Base-by-base conservation (phyloP, 2,888 invertebrate genomes). In the Pomacea canaliculata region DNA sequence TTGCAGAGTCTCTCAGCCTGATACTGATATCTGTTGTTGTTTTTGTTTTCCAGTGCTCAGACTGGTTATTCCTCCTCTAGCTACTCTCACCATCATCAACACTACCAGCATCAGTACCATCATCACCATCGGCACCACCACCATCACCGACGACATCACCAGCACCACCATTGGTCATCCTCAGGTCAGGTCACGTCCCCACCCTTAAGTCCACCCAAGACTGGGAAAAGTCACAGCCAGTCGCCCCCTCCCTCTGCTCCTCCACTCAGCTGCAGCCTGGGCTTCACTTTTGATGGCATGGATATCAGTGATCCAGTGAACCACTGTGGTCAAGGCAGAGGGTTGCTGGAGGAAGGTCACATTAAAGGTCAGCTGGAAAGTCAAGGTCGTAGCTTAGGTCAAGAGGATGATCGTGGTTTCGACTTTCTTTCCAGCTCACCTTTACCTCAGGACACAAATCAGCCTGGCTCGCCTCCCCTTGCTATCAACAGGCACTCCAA, bases 381-480 rank as follows among this genome's bases (percentile, higher is more conserved):
- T 48, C 60, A 63, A 27, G 74, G 74, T 74, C 62, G 59, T 27
- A 67, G 48, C 27, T 46, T 16, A 10, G 27, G 46, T 48, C 37
- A 48, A 7, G 51, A 27, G 60, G 74, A 68, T 23, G 66, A 70
- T 49, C 66, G 56, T 27, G 71, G 66, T 27, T 79, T 77, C 77
- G 83, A 81, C 84, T 85, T 86, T 83, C 84, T 85, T 87, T 87
- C 80, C 86, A 90, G 90, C 85, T 89, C 88, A 72, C 89, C 89
- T 19, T 81, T 89, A 51, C 85, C 87, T 19, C 89, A 90, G 79
- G 90, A 90, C 66, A 82, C 81, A 27, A 75, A 84, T 62, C 12
- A 37, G 82, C 83, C 91, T 73, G 92, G 92, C 70, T 93, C 93
- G 76, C 93, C 93, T 81, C 93, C 93, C n/a, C 93, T 92, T 83